phyloP scores from a whole-genome alignment of 1,140 invertebrate species.

The Littorina saxatilis region DNA sequence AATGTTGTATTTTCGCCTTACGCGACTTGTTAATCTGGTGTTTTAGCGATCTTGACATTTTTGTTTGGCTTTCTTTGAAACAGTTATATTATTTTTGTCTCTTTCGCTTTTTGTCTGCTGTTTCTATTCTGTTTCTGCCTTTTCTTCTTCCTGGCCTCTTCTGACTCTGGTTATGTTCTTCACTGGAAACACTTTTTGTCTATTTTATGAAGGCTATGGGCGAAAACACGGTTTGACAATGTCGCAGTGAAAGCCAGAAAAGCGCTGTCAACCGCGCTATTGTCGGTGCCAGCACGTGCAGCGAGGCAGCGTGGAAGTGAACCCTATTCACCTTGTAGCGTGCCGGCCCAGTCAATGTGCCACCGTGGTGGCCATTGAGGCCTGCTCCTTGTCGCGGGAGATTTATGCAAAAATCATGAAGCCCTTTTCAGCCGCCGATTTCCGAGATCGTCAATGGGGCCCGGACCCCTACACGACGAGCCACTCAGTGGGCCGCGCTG shows the following conservation, averaged over 20 bases:
- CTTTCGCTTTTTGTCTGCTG: neutral
- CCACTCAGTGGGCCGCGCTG: conserved; percentile 2
- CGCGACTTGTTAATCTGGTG: no score
- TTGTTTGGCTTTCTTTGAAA: neutral
- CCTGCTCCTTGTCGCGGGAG: neutral
- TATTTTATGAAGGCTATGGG: no score
- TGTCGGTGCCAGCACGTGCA: neutral
- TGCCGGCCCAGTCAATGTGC: conserved; percentile 17
- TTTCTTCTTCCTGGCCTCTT: neutral
- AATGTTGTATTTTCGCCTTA: no score
- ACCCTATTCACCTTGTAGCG: conserved; percentile 11
- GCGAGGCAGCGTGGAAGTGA: neutral
- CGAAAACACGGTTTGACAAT: no score
- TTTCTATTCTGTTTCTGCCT: neutral
- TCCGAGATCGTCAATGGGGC: neutral
- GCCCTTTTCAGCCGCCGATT: conserved; percentile 8
- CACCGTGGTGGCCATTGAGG: neutral
- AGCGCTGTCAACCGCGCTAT: neutral
- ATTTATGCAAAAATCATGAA: conserved; percentile 32
- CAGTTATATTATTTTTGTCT: neutral
- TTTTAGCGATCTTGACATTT: no score
- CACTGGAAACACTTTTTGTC: no score
- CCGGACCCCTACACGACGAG: neutral
- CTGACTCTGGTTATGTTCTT: neutral
- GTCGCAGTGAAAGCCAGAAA: no score